Conservation (phyloP, 2,113 vertebrate species). For the Lophochroa leadbeateri region DNA sequence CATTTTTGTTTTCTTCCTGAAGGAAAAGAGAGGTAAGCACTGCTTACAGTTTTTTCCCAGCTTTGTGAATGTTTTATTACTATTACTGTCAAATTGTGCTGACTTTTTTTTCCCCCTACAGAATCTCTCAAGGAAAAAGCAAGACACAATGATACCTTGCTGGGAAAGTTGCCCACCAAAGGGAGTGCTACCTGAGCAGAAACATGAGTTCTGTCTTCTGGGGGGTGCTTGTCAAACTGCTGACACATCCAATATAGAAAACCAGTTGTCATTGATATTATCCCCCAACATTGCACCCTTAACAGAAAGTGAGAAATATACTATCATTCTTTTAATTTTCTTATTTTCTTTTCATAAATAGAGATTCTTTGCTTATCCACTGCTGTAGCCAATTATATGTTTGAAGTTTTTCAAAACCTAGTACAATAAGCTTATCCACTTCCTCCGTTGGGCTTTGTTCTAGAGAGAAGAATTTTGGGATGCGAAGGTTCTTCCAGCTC, state of each 20-base stretch:
- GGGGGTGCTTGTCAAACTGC: background rate
- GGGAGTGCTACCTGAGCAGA: background rate
- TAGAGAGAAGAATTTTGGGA: background rate
- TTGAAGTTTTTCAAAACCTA: background rate
- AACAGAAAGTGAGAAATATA: background rate
- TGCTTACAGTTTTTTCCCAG: background rate
- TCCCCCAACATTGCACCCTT: background rate
- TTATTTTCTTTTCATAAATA: background rate
- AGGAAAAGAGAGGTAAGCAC: background rate
- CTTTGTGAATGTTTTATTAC: background rate
- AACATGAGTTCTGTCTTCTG: background rate
- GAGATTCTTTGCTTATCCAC: background rate
- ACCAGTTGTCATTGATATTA: accelerated
- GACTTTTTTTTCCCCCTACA: background rate
- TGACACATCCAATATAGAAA: background rate
- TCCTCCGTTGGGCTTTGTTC: background rate
- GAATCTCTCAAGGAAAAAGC: background rate
- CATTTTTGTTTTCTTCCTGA: background rate
- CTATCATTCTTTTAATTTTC: background rate
- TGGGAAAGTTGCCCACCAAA: background rate
- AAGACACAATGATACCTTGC: background rate
- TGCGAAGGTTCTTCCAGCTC: background rate
- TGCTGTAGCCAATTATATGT: background rate
- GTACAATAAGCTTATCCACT: background rate
- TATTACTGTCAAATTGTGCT: background rate